Evolutionary conservation across 2,888 invertebrate genomes (phyloP), one percentile per base, ranked within the genome.

Genomic region (Athalia circularis): DNA sequence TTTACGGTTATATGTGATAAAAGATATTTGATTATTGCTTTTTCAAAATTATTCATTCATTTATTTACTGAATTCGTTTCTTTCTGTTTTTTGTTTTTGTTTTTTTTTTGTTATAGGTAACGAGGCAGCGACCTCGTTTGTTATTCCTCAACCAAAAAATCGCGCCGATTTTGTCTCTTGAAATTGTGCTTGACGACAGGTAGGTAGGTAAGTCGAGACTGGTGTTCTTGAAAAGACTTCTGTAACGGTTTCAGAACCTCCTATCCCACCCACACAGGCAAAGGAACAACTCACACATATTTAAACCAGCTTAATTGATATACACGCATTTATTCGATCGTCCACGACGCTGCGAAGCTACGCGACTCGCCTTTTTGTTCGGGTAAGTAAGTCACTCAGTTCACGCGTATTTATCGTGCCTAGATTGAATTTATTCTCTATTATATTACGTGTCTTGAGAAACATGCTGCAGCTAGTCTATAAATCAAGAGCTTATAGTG

Each of bases 161-260:
- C 50, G 43, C 61, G 62, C 59, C 59, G 29, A 47, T 43, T 68
- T 68, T 15, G 48, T 50, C 61, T 61, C 59, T 7, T 67, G 65
- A 64, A 65, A 64, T 82, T 84, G 85, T 82, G 83, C 84, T 75
- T 81, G 79, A 70, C 86, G 87, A 82, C 83, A 80, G 86, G 84
- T 83, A 80, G 87, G 82, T 83, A 80, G 86, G 84, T 83, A 80
- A 84, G 82, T 82, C 83, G 81, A 85, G 86, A 89, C 88, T 89
- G 88, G 84, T 85, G 84, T 75, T 75, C 64, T 86, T 83, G 85
- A 87, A 85, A 86, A 84, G 85, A 75, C 75, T 75, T 85, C 81
- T 82, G 84, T 88, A 88, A 89, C 88, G 88, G 88, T 88, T 85
- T 80, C 85, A 83, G 83, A 84, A 85, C 84, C 85, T 86, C 86